phyloP scores from a whole-genome alignment of 2,797 vertebrate genomes.

The Emys orbicularis region DNA sequence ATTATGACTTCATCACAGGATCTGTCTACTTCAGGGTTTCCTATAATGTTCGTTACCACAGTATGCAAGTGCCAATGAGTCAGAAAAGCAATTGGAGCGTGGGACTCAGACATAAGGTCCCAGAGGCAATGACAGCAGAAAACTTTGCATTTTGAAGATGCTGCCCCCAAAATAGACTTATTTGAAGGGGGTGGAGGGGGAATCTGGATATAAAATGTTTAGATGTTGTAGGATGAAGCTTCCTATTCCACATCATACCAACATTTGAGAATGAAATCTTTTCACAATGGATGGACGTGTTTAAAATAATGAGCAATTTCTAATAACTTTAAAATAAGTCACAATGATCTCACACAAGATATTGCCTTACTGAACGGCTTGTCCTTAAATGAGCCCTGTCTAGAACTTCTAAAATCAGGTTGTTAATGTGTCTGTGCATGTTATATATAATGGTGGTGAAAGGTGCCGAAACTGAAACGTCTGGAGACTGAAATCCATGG shows the following conservation, averaged over 20 bases:
- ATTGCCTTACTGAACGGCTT: not conserved
- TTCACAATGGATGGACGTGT: fast-evolving
- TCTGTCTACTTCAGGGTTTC: not conserved
- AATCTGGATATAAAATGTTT: not conserved
- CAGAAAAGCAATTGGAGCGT: not conserved
- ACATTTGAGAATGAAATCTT: not conserved
- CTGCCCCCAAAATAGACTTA: not conserved
- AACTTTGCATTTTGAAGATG: not conserved
- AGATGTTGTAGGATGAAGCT: not conserved
- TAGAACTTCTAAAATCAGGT: not conserved
- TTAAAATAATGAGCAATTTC: not conserved
- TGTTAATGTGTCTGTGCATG: fast-evolving
- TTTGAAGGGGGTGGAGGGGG: too few species aligned
- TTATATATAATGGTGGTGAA: fast-evolving
- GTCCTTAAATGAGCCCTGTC: fast-evolving
- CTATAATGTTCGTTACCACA: fast-evolving
- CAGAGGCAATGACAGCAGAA: not conserved
- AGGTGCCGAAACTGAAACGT: not conserved
- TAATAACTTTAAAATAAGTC: not conserved
- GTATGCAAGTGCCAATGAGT: fast-evolving
- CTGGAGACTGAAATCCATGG: not conserved
- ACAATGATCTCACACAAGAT: fast-evolving
- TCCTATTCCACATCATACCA: not conserved
- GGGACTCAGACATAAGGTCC: not conserved
- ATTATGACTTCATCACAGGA: not conserved